These are phyloP conservation scores for Nylanderia fulva DNA, from an alignment of 1,140 invertebrate genomes.

Conservation along the genomic window DNA sequence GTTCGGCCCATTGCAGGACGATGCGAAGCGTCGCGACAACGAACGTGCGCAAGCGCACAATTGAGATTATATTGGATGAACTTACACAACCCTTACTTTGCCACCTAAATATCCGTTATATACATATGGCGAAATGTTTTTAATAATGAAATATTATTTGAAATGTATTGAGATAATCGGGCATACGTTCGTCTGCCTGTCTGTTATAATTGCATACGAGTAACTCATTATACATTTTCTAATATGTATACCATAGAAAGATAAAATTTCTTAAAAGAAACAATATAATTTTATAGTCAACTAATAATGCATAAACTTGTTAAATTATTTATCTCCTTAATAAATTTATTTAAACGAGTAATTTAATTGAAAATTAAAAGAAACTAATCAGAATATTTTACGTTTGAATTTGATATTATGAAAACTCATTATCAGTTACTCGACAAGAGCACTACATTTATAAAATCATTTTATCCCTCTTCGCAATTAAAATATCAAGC, in stretches of 20 bases:
- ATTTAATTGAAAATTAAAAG: not conserved
- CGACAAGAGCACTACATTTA: no score
- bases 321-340: not conserved
- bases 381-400: no score
- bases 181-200: no score
- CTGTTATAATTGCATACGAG: no score
- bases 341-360: not conserved
- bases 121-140: not conserved
- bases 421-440: no score
- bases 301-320: not conserved
- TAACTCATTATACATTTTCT: no score
- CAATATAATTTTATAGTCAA: not conserved
- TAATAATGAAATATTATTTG: not conserved
- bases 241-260: not conserved
- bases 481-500: no score
- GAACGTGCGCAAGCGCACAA: slow-evolving; percentile 73
- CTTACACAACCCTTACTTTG: not conserved
- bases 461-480: no score
- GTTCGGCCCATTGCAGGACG: slow-evolving; percentile 74
- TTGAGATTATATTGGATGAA: slow-evolving; percentile 20
- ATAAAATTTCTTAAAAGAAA: not conserved
- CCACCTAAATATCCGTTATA: not conserved
- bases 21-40: slow-evolving; percentile 54
- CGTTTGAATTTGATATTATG: no score
- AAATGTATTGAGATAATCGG: no score